Percentiles rank a stretch among this genome's conserved stretches.
These are phyloP conservation scores for Watsonalla binaria DNA, from an alignment of 2,888 invertebrate species.

Conservation along the genomic window DNA sequence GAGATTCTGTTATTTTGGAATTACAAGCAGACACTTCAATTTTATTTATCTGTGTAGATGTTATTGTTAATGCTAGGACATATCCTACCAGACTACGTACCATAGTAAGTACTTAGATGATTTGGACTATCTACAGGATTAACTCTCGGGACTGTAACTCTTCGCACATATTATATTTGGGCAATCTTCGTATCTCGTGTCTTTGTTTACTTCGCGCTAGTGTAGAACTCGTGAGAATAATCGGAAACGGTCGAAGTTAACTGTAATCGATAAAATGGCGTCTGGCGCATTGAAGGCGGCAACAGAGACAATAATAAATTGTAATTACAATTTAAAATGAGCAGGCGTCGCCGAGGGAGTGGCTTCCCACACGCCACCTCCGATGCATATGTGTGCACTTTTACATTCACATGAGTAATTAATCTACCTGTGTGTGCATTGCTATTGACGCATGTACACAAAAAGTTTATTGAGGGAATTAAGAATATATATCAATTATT, in stretches of 20 bases:
- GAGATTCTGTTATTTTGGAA: no score
- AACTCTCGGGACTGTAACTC: no score
- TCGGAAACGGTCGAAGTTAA: slow-evolving; percentile 33
- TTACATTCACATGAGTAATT: slow-evolving; percentile 57
- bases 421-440: slow-evolving; percentile 37
- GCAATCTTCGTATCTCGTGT: no score
- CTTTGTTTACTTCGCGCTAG: no score
- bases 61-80: no score
- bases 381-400: slow-evolving; percentile 63
- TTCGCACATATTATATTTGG: no score
- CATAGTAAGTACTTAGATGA: no score
- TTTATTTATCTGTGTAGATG: no score
- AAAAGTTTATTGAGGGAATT: not conserved
- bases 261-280: slow-evolving; percentile 73
- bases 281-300: slow-evolving; percentile 68
- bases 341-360: slow-evolving; percentile 74
- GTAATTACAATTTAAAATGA: slow-evolving; percentile 80
- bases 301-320: slow-evolving; percentile 78
- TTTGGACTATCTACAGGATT: no score
- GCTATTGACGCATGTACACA: slow-evolving; percentile 1
- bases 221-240: not conserved
- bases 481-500: not conserved
- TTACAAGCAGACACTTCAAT: no score
- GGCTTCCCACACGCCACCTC: slow-evolving; percentile 59
- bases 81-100: no score